Evolutionary conservation across 92 coral and sea anemone genomes (phyloP), one percentile per base, ranked within the genome.

Genomic region (Scolanthus callimorphus): DNA sequence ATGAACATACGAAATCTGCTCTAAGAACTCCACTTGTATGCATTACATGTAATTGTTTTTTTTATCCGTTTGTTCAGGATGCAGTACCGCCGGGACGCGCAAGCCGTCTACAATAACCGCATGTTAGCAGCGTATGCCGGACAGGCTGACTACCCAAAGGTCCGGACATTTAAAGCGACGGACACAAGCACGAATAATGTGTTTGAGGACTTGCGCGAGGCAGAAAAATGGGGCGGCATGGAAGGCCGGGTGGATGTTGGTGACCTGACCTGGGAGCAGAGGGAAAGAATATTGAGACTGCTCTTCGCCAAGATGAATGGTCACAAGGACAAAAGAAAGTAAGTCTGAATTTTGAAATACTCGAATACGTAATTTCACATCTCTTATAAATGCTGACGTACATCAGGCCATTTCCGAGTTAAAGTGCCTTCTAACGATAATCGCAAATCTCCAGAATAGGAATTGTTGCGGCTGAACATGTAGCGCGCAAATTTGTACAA

Each of bases 281-380:
- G 99, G 21, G 99, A 94, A 57, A 74, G 96, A 24, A 78, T 94
- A 9, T 57, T 94, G 31, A 88, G 99, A 48, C 51, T 88, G 69
- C 59, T 94, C 60, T 94, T 94, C 41, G 96, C 99, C 29, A 94
- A 94, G 51, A 81, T 94, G 85, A 94, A 94, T 51, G 99, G 99
- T 6, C 77, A 71, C 57, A 89, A 88, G 57, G 85, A 80, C 19
- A 88, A 78, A 51, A 71, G 62, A 59, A 84, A 88, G 99, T 94
- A 49, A 29, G 73, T n/a, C n/a, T n/a, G n/a, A n/a, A n/a, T n/a
- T n/a, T n/a, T n/a, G n/a, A n/a, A n/a, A n/a, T n/a, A n/a, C n/a
- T n/a, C n/a, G n/a, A n/a, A n/a, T n/a, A n/a, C n/a, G n/a, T n/a
- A n/a, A n/a, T n/a, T n/a, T n/a, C n/a, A n/a, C n/a, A n/a, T n/a